Conservation (phyloP, 1,140 invertebrate genomes). For the Condylostylus longicornis region DNA sequence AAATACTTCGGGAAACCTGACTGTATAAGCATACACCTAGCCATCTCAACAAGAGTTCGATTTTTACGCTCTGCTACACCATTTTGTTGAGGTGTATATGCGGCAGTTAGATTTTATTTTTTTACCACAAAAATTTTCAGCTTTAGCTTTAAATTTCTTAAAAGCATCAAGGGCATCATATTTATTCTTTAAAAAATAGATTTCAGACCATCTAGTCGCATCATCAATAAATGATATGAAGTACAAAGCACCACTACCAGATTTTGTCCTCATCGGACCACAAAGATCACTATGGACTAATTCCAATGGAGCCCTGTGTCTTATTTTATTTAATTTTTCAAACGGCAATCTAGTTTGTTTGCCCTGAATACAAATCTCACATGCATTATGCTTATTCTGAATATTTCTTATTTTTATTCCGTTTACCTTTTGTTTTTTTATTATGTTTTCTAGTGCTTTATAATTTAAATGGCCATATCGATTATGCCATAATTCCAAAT, state of each 20-base stretch:
- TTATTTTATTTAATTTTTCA: too few relatives aligned
- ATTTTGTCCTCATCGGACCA: slow-evolving; percentile 30
- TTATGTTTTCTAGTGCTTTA: too few relatives aligned
- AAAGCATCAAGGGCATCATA: slow-evolving; percentile 17
- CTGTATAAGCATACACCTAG: slow-evolving; percentile 18
- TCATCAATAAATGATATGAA: slow-evolving; percentile 33
- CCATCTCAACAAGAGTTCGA: slow-evolving; percentile 20
- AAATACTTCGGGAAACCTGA: slow-evolving; percentile 16
- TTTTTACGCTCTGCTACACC: slow-evolving; percentile 27
- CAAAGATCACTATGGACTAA: slow-evolving; percentile 33
- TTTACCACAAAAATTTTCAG: not conserved
- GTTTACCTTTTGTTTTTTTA: too few relatives aligned
- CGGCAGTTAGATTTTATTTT: too few relatives aligned
- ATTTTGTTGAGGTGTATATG: slow-evolving; percentile 32
- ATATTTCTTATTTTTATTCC: too few relatives aligned
- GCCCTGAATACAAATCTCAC: too few relatives aligned
- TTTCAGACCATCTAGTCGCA: slow-evolving; percentile 20
- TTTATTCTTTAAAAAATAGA: slow-evolving; percentile 32
- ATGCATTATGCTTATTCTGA: too few relatives aligned
- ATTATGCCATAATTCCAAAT: too few relatives aligned
- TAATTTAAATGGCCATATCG: too few relatives aligned
- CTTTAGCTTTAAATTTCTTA: slow-evolving; percentile 5
- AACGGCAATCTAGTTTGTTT: too few relatives aligned
- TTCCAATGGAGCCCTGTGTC: too few relatives aligned
- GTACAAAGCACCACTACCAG: slow-evolving; percentile 21